Evolutionary conservation across 2,888 invertebrate genomes (phyloP), one percentile per base, ranked within the genome.

Genomic region (Oligia fasciuncula): DNA sequence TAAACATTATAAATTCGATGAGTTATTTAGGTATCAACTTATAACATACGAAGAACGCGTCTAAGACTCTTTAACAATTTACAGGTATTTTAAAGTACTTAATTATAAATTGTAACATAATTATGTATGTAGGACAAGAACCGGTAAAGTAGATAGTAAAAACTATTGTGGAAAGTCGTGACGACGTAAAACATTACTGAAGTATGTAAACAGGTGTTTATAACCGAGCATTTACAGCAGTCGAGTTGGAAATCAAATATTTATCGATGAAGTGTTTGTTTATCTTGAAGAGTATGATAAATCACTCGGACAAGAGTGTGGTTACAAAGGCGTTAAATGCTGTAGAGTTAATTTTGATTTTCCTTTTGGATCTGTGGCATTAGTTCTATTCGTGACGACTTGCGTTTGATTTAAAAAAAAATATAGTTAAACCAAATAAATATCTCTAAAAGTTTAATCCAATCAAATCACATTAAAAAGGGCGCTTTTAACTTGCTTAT

Each of bases 101-200:
- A 72, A 76, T 76, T 72, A 46, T 57, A 70, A 70, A 76, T 81
- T 81, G 68, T 76, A 76, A 60, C 29, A 63, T 62, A 71, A 74
- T 49, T 63, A 71, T 70, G 43, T 63, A 80, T 79, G 54, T 73
- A 65, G 23, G 40, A 40, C 23, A 23, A 46, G 1, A n/a, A 73
- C 66, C 43, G 77, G 72, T 72, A 74, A 77, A 62, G 43, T 71
- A 63, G 75, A 79, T 79, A 83, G 77, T 82, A 76, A 82, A 81
- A 85, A 83, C 86, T 87, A 87, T 88, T 87, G 82, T 91, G 71
- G 81, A 91, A 90, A 91, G 86, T 93, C 93, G 93, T 94, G 94
- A 94, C 92, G 90, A 89, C 87, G 90, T 84, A 73, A 71, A 77
- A 72, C 83, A 85, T 89, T 87, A 87, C 84, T 87, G 79, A 43